Conservation (phyloP, 1,140 invertebrate genomes). For the Riptortus pedestris region DNA sequence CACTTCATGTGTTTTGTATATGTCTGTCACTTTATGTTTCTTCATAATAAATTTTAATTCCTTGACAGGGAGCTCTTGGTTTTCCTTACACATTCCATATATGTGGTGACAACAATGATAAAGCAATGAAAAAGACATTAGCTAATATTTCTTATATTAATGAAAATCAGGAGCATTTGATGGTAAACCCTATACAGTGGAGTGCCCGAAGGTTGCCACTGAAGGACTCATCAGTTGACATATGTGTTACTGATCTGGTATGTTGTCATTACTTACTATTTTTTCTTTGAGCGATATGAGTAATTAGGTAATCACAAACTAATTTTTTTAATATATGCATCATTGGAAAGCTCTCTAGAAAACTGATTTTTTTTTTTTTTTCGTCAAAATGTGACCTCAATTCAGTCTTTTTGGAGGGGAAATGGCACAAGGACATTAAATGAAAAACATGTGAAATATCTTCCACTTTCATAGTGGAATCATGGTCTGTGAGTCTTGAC, state of each 20-base stretch:
- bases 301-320: not conserved
- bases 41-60: no score
- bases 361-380: no score
- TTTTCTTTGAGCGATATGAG: not conserved
- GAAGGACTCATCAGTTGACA: conserved; percentile 43
- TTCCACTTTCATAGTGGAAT: no score
- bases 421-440: no score
- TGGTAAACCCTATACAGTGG: conserved; percentile 37
- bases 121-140: conserved; percentile 38
- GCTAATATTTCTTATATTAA: conserved; percentile 39
- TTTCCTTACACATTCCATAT: conserved; percentile 39
- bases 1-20: no score
- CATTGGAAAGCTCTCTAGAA: not conserved
- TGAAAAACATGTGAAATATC: no score
- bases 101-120: conserved; percentile 42
- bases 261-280: conserved; percentile 22
- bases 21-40: no score
- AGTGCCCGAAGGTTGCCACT: conserved; percentile 42
- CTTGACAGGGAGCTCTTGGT: conserved; percentile 31
- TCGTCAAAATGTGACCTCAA: no score
- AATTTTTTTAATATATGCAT: not conserved
- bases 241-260: conserved; percentile 50
- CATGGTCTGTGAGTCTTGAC: no score
- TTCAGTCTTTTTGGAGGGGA: no score
- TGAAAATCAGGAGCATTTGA: conserved; percentile 29